Percentiles rank a stretch among this genome's conserved stretches.
Evolutionary conservation across 2,888 invertebrate genomes (phyloP).

Genomic region (Papilio gigon): DNA sequence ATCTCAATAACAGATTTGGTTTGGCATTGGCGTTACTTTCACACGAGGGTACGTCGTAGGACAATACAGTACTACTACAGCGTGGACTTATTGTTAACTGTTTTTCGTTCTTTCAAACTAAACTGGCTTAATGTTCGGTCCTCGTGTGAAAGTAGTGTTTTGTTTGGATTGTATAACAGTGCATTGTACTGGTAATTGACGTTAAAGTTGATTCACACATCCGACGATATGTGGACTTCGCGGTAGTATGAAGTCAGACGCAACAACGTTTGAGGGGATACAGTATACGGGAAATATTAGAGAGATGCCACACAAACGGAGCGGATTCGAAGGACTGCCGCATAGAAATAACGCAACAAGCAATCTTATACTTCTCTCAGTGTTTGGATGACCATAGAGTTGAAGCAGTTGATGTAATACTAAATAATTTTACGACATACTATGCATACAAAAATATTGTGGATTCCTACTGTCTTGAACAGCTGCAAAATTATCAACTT

Average conservation of each 20-base stretch:
- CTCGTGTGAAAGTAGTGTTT: not conserved
- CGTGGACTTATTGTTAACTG: not conserved
- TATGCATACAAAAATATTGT: too few relatives aligned
- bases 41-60: not conserved
- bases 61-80: not conserved
- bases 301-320: not conserved
- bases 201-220: conserved; percentile 15
- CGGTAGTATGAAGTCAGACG: not conserved
- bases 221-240: not conserved
- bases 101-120: not conserved
- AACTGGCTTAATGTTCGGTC: not conserved
- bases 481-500: too few relatives aligned
- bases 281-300: not conserved
- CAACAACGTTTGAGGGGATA: not conserved
- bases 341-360: too few relatives aligned
- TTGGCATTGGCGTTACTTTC: conserved; percentile 16
- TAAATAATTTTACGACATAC: too few relatives aligned
- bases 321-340: too few relatives aligned
- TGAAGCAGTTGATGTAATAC: too few relatives aligned
- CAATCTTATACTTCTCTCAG: too few relatives aligned
- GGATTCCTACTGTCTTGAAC: too few relatives aligned
- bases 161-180: conserved; percentile 21
- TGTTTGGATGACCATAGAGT: too few relatives aligned
- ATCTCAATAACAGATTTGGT: conserved; percentile 12
- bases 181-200: conserved; percentile 21